Conservation (phyloP, 2,113 vertebrate species). For the Neolamprologus devosi region DNA sequence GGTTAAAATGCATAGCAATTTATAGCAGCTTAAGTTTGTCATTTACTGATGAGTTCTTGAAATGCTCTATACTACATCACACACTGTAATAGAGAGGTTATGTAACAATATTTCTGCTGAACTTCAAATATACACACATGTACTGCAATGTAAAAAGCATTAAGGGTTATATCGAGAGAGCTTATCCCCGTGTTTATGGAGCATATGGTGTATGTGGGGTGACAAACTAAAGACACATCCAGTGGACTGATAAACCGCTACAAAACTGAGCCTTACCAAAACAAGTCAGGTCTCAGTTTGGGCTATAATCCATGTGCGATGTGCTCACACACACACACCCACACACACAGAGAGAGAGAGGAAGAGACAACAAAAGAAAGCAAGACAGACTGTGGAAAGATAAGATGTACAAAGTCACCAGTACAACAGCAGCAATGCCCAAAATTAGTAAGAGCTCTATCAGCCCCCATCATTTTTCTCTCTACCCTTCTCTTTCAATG, state of each 20-base stretch:
- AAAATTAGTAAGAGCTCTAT: constrained; percentile 37
- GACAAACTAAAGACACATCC: background rate
- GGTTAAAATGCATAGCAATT: background rate
- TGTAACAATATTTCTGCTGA: background rate
- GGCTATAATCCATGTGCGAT: background rate
- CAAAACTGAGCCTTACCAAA: constrained; percentile 25
- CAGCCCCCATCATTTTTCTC: background rate
- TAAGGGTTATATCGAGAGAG: background rate
- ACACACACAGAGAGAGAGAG: background rate
- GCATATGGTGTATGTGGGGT: background rate
- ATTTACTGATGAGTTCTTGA: background rate
- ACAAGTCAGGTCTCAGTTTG: constrained; percentile 23
- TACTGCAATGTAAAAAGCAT: background rate
- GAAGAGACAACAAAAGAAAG: background rate
- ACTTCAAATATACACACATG: background rate
- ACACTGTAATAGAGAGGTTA: background rate
- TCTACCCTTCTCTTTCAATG: background rate
- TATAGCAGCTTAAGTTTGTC: background rate
- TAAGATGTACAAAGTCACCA: constrained; percentile 20
- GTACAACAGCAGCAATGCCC: constrained; percentile 30
- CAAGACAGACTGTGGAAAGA: constrained; percentile 5
- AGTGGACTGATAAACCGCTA: background rate
- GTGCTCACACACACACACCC: background rate
- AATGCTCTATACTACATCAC: background rate
- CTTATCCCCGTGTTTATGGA: background rate